These are phyloP conservation scores for Semotilus atromaculatus DNA, from an alignment of 2,797 vertebrate species.

Conservation along the genomic window DNA sequence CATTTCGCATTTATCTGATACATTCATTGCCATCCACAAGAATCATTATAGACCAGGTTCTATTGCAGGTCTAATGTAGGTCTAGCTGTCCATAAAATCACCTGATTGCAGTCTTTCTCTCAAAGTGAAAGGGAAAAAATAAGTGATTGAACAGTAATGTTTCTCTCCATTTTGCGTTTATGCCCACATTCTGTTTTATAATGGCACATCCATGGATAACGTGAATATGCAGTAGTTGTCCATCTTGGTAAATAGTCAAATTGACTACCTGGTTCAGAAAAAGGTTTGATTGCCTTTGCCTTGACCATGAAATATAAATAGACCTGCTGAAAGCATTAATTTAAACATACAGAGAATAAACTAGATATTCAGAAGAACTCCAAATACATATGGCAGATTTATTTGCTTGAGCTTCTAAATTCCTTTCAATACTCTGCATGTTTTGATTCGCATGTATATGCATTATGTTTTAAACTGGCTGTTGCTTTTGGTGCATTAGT, in stretches of 20 bases:
- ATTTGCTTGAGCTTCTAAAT: conserved; percentile 31
- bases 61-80: conserved; percentile 3
- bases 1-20: conserved; percentile 25
- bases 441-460: conserved; percentile 23
- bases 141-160: background rate
- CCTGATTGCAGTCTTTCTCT: conserved; percentile 20
- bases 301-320: conserved; percentile 55
- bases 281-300: background rate
- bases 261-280: background rate
- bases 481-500: conserved; percentile 42
- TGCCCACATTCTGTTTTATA: conserved; percentile 18
- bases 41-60: conserved; percentile 53
- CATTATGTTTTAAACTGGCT: background rate
- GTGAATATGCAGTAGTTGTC: conserved; percentile 5
- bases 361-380: conserved; percentile 4
- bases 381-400: background rate
- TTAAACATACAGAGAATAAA: background rate
- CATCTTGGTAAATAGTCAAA: background rate
- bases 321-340: conserved; percentile 20
- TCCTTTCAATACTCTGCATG: conserved; percentile 26
- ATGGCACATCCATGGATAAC: background rate
- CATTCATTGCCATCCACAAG: conserved; percentile 60
- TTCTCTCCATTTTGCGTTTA: background rate
- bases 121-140: conserved; percentile 2
- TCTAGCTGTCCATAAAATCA: conserved; percentile 11